A percentile compares a stretch with the other conserved stretches of the same genome.
phyloP scores from a whole-genome alignment of 1,140 invertebrate genomes.

The Cydia fagiglandana region DNA sequence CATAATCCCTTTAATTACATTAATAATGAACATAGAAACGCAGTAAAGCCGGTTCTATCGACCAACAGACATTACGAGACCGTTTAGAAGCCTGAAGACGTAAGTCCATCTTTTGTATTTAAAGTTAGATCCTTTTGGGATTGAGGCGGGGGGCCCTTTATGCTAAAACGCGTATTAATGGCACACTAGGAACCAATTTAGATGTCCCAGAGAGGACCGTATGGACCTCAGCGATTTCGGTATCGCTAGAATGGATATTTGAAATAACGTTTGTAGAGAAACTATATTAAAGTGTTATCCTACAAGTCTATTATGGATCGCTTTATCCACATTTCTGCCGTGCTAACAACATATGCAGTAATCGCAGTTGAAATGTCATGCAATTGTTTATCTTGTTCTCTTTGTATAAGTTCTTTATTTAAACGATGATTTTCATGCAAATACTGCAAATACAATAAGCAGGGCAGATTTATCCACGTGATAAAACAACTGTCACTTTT shows the following conservation, averaged over 20 bases:
- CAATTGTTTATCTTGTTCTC: no score
- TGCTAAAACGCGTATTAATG: constrained; percentile 23
- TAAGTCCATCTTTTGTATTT: not conserved
- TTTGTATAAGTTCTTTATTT: no score
- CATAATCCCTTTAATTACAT: constrained; percentile 26
- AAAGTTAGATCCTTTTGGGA: not conserved
- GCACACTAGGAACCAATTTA: constrained; percentile 23
- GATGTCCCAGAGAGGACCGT: not conserved
- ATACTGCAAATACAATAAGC: no score
- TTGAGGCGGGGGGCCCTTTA: constrained; percentile 4
- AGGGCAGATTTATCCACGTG: no score
- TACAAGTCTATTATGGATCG: no score
- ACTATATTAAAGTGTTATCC: no score
- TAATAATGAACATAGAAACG: constrained; percentile 24
- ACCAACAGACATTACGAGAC: not conserved
- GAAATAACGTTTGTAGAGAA: no score
- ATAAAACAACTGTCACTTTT: no score
- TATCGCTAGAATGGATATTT: not conserved
- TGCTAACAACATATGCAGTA: no score
- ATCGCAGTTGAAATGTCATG: no score
- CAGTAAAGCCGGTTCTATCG: not conserved
- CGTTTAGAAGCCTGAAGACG: not conserved
- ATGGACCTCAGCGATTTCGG: not conserved
- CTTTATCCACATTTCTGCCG: no score
- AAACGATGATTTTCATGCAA: no score